Evolutionary conservation across 2,888 invertebrate genomes (phyloP).

Genomic region (Apamea epomidion): DNA sequence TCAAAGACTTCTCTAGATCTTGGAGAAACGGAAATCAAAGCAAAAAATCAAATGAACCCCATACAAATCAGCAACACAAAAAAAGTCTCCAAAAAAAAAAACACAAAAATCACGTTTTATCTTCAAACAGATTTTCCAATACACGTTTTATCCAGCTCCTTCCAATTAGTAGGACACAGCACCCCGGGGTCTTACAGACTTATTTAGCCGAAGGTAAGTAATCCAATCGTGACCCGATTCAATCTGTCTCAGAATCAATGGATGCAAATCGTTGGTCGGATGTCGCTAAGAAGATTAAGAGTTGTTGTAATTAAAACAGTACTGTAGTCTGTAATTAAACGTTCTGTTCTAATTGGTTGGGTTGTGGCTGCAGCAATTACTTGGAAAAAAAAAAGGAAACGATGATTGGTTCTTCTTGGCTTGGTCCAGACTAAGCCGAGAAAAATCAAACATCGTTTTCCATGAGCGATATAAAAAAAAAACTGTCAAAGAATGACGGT

Average conservation of each 20-base stretch:
- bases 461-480: too few species aligned
- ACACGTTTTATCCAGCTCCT: conserved; percentile 18
- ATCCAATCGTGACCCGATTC: conserved; percentile 46
- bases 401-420: background rate
- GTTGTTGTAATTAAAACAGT: conserved; percentile 45
- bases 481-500: too few species aligned
- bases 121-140: conserved; percentile 36
- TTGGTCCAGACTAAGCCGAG: background rate
- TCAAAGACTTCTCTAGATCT: background rate
- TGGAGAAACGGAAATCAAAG: background rate
- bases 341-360: conserved; percentile 24
- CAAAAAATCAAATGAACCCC: background rate
- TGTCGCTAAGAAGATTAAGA: conserved; percentile 49
- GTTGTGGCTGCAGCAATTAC: background rate
- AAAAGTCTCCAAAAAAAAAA: background rate
- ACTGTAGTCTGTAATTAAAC: conserved; percentile 31
- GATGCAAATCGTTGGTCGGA: conserved; percentile 59
- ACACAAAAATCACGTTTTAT: conserved; percentile 9
- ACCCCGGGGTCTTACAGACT: conserved; percentile 41
- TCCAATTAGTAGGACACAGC: conserved; percentile 49
- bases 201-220: conserved; percentile 55
- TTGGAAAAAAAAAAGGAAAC: background rate
- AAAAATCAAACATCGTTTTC: too few species aligned
- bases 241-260: conserved; percentile 55
- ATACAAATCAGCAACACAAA: background rate